Evolutionary conservation across 2,113 vertebrate genomes (phyloP).

Genomic region (Percina caprodes): DNA sequence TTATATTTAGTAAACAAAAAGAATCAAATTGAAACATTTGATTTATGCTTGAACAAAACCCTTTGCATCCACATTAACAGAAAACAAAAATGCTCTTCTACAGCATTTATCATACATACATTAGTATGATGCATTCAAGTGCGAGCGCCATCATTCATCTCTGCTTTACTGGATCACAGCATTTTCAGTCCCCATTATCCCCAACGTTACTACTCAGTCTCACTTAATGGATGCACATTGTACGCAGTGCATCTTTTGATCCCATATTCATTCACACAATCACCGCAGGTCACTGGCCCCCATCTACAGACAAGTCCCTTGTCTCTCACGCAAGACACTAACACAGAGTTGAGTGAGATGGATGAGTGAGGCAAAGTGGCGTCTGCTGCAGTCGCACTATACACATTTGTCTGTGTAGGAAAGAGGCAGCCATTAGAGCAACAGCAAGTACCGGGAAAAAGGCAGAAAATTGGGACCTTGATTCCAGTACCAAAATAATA

Average conservation of each 20-base stretch:
- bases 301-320: conserved; percentile 52
- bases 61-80: not conserved
- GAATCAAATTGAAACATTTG: not conserved
- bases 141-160: conserved; percentile 13
- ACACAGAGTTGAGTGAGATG: conserved; percentile 42
- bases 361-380: conserved; percentile 16
- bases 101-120: not conserved
- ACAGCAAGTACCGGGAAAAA: not conserved
- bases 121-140: conserved; percentile 22
- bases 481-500: not conserved
- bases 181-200: conserved; percentile 40
- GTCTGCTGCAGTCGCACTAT: not conserved
- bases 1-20: not conserved
- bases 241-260: conserved; percentile 51
- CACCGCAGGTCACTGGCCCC: conserved; percentile 59
- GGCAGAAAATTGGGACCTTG: not conserved
- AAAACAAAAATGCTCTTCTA: not conserved
- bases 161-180: conserved; percentile 17
- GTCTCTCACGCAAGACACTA: conserved; percentile 44
- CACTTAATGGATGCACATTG: conserved; percentile 47
- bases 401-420: not conserved
- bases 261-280: conserved; percentile 60
- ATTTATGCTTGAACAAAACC: conserved; percentile 4
- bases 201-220: conserved; percentile 10
- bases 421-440: not conserved